Evolutionary conservation across 2,113 vertebrate genomes (phyloP).

Genomic region (Callionymus lyra): DNA sequence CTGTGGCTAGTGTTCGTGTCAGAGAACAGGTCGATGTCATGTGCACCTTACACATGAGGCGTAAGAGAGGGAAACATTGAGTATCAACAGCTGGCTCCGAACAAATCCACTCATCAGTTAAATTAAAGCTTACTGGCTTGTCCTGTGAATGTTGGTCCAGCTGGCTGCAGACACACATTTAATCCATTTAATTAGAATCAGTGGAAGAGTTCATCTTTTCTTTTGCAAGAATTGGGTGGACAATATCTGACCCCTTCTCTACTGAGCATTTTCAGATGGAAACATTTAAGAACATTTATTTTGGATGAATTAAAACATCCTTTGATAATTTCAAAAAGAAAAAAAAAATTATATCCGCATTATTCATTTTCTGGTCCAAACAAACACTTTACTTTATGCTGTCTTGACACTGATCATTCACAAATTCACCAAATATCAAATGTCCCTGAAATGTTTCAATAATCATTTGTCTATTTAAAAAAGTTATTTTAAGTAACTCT

Average conservation of each 20-base stretch:
- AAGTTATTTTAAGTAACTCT: too few species aligned
- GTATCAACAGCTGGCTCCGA: constrained; percentile 43
- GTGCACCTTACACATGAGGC: constrained; percentile 27
- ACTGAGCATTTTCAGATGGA: constrained; percentile 25
- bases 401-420: too few species aligned
- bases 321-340: too few species aligned
- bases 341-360: too few species aligned
- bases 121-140: constrained; percentile 49
- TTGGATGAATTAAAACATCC: too few species aligned
- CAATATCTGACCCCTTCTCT: constrained; percentile 5
- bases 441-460: too few species aligned
- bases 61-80: constrained; percentile 15
- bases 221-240: constrained; percentile 12
- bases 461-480: too few species aligned
- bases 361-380: too few species aligned
- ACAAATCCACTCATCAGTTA: constrained; percentile 54
- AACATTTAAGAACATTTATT: too few species aligned
- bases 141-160: constrained; percentile 35
- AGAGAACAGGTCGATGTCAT: constrained; percentile 26
- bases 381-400: too few species aligned
- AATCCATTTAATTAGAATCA: constrained; percentile 8
- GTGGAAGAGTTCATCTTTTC: constrained; percentile 1
- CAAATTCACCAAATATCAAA: too few species aligned
- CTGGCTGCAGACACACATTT: constrained; percentile 14
- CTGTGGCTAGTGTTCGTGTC: constrained; percentile 6